A percentile compares a stretch with the other conserved stretches of the same genome.
These are phyloP conservation scores for Pteruthius melanotis DNA, from an alignment of 2,113 vertebrate genomes.

Conservation along the genomic window DNA sequence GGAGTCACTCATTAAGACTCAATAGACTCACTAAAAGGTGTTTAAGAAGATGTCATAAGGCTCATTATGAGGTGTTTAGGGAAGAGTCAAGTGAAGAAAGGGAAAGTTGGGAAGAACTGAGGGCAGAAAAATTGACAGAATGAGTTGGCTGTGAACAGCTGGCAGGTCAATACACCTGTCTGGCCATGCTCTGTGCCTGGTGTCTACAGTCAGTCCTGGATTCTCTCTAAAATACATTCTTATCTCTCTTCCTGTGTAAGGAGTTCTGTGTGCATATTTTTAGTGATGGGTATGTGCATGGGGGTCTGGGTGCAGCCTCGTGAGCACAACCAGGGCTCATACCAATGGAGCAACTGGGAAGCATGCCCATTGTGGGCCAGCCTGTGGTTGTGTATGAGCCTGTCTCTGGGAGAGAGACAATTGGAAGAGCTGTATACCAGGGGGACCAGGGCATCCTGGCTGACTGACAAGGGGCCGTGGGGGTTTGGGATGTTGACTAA, in stretches of 20 bases:
- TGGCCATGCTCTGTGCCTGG: not conserved
- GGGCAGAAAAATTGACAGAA: not conserved
- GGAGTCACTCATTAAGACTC: not conserved
- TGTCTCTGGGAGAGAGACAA: not conserved
- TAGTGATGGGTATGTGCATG: fast-evolving
- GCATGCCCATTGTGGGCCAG: fast-evolving
- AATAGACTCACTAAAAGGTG: not conserved
- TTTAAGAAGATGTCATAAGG: not conserved
- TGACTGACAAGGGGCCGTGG: not conserved
- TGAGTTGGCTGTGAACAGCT: not conserved
- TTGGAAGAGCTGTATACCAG: not conserved
- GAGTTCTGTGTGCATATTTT: not conserved
- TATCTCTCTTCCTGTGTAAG: not conserved
- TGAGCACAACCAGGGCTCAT: not conserved
- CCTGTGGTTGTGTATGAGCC: not conserved
- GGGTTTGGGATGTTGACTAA: not conserved
- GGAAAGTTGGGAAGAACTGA: not conserved
- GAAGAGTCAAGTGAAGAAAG: not conserved
- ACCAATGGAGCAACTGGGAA: fast-evolving
- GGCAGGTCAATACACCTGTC: not conserved
- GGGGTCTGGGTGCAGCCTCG: not conserved
- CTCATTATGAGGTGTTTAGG: not conserved
- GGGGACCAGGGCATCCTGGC: not conserved
- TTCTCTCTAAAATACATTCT: not conserved
- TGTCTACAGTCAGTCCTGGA: not conserved